Conservation (phyloP, 2,888 invertebrate species). For the Spisula subtruncata region DNA sequence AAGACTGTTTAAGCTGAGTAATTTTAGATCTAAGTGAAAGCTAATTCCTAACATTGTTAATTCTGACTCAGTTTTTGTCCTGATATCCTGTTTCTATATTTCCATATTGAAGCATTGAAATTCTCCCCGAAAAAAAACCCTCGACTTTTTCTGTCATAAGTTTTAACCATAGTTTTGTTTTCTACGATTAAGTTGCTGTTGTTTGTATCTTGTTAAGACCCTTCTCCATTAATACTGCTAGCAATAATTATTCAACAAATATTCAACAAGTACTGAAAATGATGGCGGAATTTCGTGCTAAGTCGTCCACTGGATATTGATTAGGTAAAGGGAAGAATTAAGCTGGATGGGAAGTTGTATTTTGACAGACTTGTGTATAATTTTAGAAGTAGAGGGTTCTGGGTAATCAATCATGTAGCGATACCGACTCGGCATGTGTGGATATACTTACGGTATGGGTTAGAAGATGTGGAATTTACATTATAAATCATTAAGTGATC, state of each 20-base stretch:
- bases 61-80: neutral
- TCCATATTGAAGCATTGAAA: neutral
- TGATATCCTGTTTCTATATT: neutral
- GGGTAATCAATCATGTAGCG: slow-evolving; percentile 35
- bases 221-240: neutral
- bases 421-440: slow-evolving; percentile 32
- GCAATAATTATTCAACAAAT: slow-evolving; percentile 11
- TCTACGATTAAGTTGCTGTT: neutral
- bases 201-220: neutral
- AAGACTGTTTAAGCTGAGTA: slow-evolving; percentile 5
- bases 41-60: neutral
- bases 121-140: slow-evolving; percentile 4
- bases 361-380: slow-evolving; percentile 44
- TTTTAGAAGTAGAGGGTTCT: slow-evolving; percentile 22
- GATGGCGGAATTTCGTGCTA: slow-evolving; percentile 45
- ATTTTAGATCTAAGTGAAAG: slow-evolving; percentile 4
- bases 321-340: neutral
- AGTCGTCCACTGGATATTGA: slow-evolving; percentile 45
- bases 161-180: slow-evolving; percentile 14
- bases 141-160: neutral
- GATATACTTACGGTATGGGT: slow-evolving; percentile 46
- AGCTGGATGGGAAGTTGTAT: neutral
- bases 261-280: slow-evolving; percentile 31
- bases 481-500: slow-evolving; percentile 69
- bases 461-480: slow-evolving; percentile 55